These are phyloP conservation scores for Antennarius striatus DNA, from an alignment of 2,113 vertebrate genomes.

Conservation along the genomic window DNA sequence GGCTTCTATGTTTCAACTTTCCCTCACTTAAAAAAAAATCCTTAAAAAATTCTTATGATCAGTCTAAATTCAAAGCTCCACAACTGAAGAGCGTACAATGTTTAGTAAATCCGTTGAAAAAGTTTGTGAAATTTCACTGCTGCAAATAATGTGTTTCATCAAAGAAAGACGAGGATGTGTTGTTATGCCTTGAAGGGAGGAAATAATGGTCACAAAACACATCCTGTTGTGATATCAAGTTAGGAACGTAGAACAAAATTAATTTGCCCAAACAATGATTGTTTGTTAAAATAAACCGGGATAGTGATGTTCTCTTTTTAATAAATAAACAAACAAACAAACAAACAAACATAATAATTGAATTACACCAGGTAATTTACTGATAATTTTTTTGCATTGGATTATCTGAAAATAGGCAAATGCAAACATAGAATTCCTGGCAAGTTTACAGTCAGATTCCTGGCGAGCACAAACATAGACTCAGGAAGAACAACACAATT, in stretches of 20 bases:
- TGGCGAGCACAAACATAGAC: slow-evolving; percentile 26
- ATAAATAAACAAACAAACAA: slow-evolving; percentile 22
- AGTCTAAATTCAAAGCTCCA: slow-evolving; percentile 32
- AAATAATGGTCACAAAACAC: slow-evolving; percentile 55
- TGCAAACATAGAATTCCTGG: slow-evolving; percentile 23
- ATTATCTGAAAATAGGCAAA: slow-evolving; percentile 16
- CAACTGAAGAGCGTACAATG: slow-evolving; percentile 17
- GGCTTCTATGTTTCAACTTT: slow-evolving; percentile 18
- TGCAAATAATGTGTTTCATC: slow-evolving; percentile 19
- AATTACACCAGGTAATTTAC: not conserved
- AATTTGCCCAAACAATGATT: slow-evolving; percentile 40
- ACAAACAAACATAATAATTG: too few species aligned
- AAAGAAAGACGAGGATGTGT: too few species aligned
- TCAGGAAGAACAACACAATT: slow-evolving; percentile 46
- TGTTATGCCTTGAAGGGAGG: slow-evolving; percentile 6
- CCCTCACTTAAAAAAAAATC: slow-evolving; percentile 15
- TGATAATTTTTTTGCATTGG: not conserved
- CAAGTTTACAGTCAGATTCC: slow-evolving; percentile 39
- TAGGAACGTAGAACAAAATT: slow-evolving; percentile 51
- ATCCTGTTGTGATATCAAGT: slow-evolving; percentile 33
- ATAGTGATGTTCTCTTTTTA: slow-evolving; percentile 8
- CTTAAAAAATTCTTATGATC: slow-evolving; percentile 2
- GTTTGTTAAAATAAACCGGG: slow-evolving; percentile 10
- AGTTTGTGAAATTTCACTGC: slow-evolving; percentile 9
- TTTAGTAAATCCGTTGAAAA: slow-evolving; percentile 12